A percentile compares a stretch with the other conserved stretches of the same genome.
Evolutionary conservation across 1,140 invertebrate species (phyloP).

Genomic region (Megathymus violae): DNA sequence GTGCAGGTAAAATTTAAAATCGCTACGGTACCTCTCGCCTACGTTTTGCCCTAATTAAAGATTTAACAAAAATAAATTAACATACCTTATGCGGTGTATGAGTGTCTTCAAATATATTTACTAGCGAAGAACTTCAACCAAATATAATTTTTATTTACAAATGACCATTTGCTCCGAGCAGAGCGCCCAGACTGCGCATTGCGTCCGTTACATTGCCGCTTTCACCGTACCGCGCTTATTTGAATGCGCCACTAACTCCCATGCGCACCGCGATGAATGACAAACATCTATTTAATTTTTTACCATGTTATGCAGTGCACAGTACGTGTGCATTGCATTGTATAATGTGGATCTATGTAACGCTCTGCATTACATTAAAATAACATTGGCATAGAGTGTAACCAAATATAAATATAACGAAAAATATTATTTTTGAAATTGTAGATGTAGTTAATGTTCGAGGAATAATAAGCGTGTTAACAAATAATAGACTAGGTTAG

Average conservation of each 20-base stretch:
- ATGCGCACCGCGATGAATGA: slow-evolving; percentile 16
- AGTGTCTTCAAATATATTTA: background rate
- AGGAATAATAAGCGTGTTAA: no score
- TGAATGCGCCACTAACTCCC: slow-evolving; percentile 18
- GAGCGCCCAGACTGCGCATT: slow-evolving; percentile 7
- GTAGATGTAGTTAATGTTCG: no score
- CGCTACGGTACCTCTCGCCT: no score
- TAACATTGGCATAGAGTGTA: background rate
- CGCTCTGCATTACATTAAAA: background rate
- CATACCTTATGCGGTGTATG: background rate
- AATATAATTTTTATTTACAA: background rate
- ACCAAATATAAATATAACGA: no score
- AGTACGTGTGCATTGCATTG: background rate
- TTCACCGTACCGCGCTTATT: slow-evolving; percentile 16
- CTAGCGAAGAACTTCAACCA: background rate
- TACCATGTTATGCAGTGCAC: background rate
- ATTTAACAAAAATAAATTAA: background rate
- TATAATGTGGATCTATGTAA: background rate
- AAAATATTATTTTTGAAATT: no score
- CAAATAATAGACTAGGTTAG: no score
- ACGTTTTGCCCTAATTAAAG: background rate
- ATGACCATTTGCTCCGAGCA: slow-evolving; percentile 5
- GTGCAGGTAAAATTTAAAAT: no score
- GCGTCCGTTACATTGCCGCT: slow-evolving; percentile 21
- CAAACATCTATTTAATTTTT: slow-evolving; percentile 22